Base-by-base conservation (phyloP, 2,888 invertebrate species). In the Mythimna ferrago region DNA sequence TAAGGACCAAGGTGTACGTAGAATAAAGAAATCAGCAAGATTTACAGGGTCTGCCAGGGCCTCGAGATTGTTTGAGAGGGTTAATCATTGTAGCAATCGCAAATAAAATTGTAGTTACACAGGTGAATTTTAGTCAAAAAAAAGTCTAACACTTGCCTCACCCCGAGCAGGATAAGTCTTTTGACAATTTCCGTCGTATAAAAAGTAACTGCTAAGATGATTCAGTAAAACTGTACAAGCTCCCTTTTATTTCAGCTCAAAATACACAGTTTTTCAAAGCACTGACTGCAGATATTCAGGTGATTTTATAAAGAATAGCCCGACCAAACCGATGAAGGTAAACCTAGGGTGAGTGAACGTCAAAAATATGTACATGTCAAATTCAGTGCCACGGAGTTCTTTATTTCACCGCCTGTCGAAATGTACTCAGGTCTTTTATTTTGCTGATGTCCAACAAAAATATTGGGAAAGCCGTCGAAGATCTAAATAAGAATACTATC, bases 291-390 rank as follows among this genome's bases (percentile, higher is more conserved):
- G 10, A 60, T 14, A 79, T 26, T 26, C 26, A 35, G 26, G 26
- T 9, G 26, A 38, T 9, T 71, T 71, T 48, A 53, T 38, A 19
- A 61, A 73, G 26, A 72, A 54, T 54, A 61, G 54, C 51, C 53
- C 32, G 72, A 35, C 32, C 61, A 73, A 73, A 60, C 60, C 21
- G 26, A 53, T 53, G 41, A 21, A 60, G 38, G 58, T 54, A 78
- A 60, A 38, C 21, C 73, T 60, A 21, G 21, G 19, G 54, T 60
- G 38, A 79, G 11, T 54, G 60, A 74, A 80, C 60, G 73, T 48
- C 44, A 73, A 54, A 74, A 79, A 74, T 80, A 80, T 80, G 44
- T 61, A 32, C 73, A 60, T 38, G 58, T 72, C 44, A 79, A 79
- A 72, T 79, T 57, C 72, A 44, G 73, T 44, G 35, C 35, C 53